phyloP scores from a whole-genome alignment of 2,113 vertebrate genomes.

The Burhinus bistriatus region DNA sequence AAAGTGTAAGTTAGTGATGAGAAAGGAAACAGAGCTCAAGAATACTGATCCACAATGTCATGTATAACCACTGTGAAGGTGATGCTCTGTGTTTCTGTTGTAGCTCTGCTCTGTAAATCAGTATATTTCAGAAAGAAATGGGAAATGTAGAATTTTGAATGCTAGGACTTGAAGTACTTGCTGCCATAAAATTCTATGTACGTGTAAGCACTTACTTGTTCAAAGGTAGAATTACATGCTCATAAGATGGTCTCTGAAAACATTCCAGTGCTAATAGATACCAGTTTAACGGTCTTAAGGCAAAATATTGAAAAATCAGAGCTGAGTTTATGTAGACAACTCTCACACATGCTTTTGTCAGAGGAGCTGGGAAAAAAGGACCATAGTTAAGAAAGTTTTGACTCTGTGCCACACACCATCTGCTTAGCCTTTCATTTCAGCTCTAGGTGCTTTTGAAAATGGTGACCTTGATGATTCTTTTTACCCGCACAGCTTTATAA shows the following conservation, averaged over 20 bases:
- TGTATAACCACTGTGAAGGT: neutral
- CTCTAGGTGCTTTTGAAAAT: conserved; percentile 6
- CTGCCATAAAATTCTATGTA: neutral
- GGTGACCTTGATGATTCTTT: conserved; percentile 37
- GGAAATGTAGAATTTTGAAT: neutral
- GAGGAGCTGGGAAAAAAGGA: neutral
- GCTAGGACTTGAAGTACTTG: neutral
- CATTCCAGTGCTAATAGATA: neutral
- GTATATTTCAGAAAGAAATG: neutral
- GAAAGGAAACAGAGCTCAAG: neutral
- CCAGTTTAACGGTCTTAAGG: neutral
- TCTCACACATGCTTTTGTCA: neutral
- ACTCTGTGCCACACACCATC: neutral
- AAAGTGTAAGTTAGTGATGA: neutral
- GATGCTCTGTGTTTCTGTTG: neutral
- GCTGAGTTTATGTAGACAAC: neutral
- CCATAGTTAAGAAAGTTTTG: neutral
- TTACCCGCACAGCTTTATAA: neutral
- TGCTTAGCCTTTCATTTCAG: conserved; percentile 29
- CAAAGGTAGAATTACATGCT: neutral
- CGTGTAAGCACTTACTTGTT: neutral
- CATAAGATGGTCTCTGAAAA: neutral
- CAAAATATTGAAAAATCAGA: conserved; percentile 6
- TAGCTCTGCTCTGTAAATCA: neutral
- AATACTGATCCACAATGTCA: neutral